Base-by-base conservation (phyloP, 2,888 invertebrate species). In the Sarcophaga caerulescens region DNA sequence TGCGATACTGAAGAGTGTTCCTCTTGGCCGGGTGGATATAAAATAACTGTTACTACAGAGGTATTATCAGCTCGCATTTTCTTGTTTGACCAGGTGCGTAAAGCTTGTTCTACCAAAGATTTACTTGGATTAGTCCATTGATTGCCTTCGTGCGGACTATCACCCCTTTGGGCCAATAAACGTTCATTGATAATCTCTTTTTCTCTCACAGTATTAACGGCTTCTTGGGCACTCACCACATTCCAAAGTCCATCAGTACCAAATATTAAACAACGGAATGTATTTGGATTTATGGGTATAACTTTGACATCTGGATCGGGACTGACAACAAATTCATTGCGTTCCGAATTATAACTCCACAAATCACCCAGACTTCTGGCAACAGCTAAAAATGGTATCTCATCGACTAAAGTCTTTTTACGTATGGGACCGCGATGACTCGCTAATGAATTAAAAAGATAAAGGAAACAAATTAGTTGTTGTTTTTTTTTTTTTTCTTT, bases 211-310 rank as follows among this genome's bases (percentile, higher is more conserved):
- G 97, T 95, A 79, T 96, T 95, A 8, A 98, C 97, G 0, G 98
- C 97, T 88, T 96, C 96, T 89, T 96, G 95, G 0, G 98, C 95
- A 2, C 96, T 95, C 87, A 99, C 94, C 95, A 99, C 98, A 93
- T 99, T 99, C 97, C 98, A 99, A 57, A 99, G 94, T 0, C 99
- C 99, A 93, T 99, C 99, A 0, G 99, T 98, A 78, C 98, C 99
- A 90, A 99, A 96, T 88, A 99, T 97, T 63, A 99, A 94, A 94
- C 99, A 99, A 89, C 97, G 95, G 91, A 96, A 96, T 88, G 94
- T 95, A 74, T 95, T 94, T 17, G 97, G 95, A 93, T 98, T 96
- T 89, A 98, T 96, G 87, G 96, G 95, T 85, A 97, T 94, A 2
- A 98, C 98, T 84, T 96, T 95, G 14, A 99, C 97, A 94, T 99